Conservation (phyloP, 2,113 vertebrate genomes). For the Sialia sialis region DNA sequence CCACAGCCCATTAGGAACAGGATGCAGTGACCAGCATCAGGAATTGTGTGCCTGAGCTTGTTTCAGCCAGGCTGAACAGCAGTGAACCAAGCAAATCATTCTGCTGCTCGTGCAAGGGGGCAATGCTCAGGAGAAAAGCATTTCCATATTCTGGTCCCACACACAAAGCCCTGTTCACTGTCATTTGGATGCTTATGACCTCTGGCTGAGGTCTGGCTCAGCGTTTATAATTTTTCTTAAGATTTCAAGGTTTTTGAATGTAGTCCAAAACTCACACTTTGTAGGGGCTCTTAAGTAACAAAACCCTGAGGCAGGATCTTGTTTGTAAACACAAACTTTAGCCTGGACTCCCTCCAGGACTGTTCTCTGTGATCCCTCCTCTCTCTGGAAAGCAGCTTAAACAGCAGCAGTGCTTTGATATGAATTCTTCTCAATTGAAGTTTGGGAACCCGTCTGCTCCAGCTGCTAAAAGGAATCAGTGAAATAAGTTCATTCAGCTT, state of each 20-base stretch:
- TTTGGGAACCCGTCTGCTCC: not conserved
- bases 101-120: too few relatives aligned
- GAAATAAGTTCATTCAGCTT: not conserved
- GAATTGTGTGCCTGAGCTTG: too few relatives aligned
- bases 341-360: not conserved
- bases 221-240: not conserved
- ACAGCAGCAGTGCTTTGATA: not conserved
- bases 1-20: too few relatives aligned
- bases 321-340: slow-evolving; percentile 40
- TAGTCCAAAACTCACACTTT: not conserved
- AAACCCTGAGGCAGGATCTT: not conserved
- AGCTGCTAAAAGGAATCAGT: not conserved
- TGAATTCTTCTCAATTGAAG: not conserved
- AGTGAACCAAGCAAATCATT: too few relatives aligned
- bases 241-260: not conserved
- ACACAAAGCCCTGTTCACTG: not conserved
- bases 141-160: too few relatives aligned
- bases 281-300: not conserved
- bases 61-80: too few relatives aligned
- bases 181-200: not conserved
- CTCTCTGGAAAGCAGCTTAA: not conserved
- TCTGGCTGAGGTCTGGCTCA: not conserved
- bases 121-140: too few relatives aligned
- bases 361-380: not conserved
- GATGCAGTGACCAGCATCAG: too few relatives aligned